Conservation (phyloP, 2,888 invertebrate genomes). For the Amblyjoppa proteus region DNA sequence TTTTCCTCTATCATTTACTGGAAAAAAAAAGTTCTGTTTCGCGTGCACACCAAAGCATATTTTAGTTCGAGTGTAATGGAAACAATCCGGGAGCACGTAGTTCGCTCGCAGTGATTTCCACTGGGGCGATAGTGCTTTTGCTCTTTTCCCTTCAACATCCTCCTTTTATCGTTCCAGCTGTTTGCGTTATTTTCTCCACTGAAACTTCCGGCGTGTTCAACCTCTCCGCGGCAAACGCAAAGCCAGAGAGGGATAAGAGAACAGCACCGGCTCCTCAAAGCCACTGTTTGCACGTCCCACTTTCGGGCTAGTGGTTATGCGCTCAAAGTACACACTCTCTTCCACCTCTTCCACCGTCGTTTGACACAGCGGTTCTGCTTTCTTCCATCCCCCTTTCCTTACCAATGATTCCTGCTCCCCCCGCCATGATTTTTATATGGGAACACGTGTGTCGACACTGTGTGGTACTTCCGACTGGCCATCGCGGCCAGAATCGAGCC, state of each 20-base stretch:
- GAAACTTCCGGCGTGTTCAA: conserved; percentile 36
- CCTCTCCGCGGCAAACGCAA: neutral
- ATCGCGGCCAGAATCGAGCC: neutral
- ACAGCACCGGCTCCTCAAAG: conserved; percentile 56
- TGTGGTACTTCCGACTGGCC: neutral
- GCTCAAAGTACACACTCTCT: conserved; percentile 45
- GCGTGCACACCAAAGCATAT: conserved; percentile 1
- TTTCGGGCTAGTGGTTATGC: conserved; percentile 55
- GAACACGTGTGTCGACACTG: too few relatives aligned
- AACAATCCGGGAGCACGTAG: conserved; percentile 25
- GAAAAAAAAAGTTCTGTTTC: neutral
- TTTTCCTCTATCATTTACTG: neutral
- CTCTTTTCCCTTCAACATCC: conserved; percentile 18
- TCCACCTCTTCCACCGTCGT: conserved; percentile 16
- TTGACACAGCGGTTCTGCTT: conserved; percentile 11
- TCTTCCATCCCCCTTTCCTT: neutral
- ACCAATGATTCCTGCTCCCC: neutral
- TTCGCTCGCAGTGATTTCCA: conserved; percentile 22
- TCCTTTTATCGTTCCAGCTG: conserved; percentile 39
- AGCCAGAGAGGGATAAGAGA: neutral
- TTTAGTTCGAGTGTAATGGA: conserved; percentile 32
- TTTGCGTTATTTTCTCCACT: conserved; percentile 51
- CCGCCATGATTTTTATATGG: neutral
- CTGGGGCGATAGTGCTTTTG: neutral
- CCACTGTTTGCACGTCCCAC: conserved; percentile 62